phyloP scores from a whole-genome alignment of 2,113 vertebrate species.

The Climacteris rufus region DNA sequence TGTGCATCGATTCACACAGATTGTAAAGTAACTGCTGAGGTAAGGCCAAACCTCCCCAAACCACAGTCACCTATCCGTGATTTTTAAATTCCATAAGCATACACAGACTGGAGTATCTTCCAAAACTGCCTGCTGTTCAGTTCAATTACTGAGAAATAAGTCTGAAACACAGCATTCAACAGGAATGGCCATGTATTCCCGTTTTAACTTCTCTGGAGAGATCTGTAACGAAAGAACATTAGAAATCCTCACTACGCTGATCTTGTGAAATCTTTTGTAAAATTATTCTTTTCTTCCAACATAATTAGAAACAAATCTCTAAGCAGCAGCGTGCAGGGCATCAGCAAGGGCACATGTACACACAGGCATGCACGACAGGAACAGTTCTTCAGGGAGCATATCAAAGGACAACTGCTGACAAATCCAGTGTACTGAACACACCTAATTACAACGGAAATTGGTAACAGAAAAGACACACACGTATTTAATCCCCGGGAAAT shows the following conservation, averaged over 20 bases:
- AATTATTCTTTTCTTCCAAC: conserved; percentile 4
- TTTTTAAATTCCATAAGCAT: background rate
- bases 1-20: background rate
- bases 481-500: background rate
- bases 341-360: background rate
- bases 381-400: background rate
- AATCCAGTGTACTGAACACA: background rate
- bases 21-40: background rate
- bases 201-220: conserved; percentile 12
- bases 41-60: background rate
- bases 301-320: background rate
- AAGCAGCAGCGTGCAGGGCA: background rate
- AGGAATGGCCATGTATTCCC: background rate
- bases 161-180: background rate
- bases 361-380: background rate
- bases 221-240: conserved; percentile 32
- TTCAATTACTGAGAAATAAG: background rate
- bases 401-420: background rate
- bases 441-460: fast-evolving
- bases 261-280: conserved; percentile 5
- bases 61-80: background rate
- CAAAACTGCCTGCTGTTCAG: background rate
- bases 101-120: background rate
- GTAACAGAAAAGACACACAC: background rate
- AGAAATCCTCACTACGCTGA: conserved; percentile 8